A percentile compares a stretch with the other conserved stretches of the same genome.
Conservation (phyloP, 2,113 vertebrate species). For the Ptilonorhynchus violaceus region DNA sequence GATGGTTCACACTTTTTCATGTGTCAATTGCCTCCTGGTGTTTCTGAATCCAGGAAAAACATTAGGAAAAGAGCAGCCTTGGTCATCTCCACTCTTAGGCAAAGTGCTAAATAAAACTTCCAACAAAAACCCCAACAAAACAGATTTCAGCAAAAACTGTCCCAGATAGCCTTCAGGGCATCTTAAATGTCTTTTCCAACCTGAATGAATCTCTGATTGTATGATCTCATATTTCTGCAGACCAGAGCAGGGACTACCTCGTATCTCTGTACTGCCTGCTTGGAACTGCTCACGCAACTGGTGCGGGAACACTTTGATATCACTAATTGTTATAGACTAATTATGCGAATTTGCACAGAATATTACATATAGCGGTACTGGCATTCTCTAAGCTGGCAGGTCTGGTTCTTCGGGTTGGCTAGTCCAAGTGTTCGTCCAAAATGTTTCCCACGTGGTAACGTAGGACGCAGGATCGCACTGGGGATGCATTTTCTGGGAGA, state of each 20-base stretch:
- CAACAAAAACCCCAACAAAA: neutral
- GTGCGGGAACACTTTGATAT: rapidly evolving
- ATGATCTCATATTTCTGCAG: neutral
- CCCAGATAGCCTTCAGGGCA: neutral
- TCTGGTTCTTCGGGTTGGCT: neutral
- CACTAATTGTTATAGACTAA: neutral
- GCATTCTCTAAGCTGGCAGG: neutral
- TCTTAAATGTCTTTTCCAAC: neutral
- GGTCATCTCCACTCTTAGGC: neutral
- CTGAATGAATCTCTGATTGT: neutral
- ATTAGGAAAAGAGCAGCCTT: neutral
- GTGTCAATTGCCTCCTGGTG: no score
- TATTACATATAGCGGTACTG: no score
- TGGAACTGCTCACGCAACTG: neutral
- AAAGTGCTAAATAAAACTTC: neutral
- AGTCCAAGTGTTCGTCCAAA: neutral
- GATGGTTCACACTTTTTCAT: neutral
- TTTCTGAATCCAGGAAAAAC: neutral
- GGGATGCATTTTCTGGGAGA: rapidly evolving
- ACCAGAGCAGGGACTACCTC: neutral
- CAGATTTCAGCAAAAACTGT: neutral
- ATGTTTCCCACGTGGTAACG: rapidly evolving
- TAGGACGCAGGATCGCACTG: rapidly evolving
- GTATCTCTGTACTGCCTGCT: neutral
- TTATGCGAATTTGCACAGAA: no score